phyloP scores from a whole-genome alignment of 2,113 vertebrate species.

The Noturus placidus region DNA sequence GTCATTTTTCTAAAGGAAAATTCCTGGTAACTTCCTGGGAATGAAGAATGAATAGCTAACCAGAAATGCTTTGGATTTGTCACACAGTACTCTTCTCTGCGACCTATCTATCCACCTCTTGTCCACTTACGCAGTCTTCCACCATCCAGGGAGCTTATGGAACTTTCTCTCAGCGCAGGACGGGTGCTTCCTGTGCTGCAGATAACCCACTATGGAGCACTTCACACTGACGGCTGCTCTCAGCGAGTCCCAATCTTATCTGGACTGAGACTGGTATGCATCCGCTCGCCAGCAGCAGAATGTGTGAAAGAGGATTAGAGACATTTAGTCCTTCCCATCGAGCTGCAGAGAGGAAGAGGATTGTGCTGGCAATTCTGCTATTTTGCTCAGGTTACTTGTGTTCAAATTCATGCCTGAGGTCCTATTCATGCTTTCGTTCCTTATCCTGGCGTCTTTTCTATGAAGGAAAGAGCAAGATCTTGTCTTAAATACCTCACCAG shows the following conservation, averaged over 20 bases:
- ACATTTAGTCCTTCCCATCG: conserved; percentile 42
- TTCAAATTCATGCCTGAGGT: not conserved
- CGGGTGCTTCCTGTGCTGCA: conserved; percentile 67
- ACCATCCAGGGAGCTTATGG: conserved; percentile 7
- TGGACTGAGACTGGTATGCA: conserved; percentile 65
- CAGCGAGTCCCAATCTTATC: conserved; percentile 71
- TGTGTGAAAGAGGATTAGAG: conserved; percentile 55
- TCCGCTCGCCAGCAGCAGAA: conserved; percentile 57
- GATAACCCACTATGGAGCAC: conserved; percentile 71
- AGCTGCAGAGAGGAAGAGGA: not conserved
- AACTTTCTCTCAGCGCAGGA: conserved; percentile 56
- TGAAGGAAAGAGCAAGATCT: not conserved
- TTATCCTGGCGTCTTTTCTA: not conserved
- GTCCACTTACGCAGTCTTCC: conserved; percentile 4
- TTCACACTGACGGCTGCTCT: conserved; percentile 58
- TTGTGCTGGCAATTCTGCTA: not conserved
- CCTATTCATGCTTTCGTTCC: not conserved
- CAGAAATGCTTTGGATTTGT: not conserved
- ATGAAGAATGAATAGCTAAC: not conserved
- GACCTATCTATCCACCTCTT: not conserved
- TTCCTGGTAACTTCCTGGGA: not conserved
- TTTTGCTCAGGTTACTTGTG: not conserved
- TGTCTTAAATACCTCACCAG: not conserved
- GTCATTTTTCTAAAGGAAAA: conserved; percentile 42
- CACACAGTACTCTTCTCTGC: not conserved